These are phyloP conservation scores for Todus mexicanus DNA, from an alignment of 2,797 vertebrate genomes.

Conservation along the genomic window DNA sequence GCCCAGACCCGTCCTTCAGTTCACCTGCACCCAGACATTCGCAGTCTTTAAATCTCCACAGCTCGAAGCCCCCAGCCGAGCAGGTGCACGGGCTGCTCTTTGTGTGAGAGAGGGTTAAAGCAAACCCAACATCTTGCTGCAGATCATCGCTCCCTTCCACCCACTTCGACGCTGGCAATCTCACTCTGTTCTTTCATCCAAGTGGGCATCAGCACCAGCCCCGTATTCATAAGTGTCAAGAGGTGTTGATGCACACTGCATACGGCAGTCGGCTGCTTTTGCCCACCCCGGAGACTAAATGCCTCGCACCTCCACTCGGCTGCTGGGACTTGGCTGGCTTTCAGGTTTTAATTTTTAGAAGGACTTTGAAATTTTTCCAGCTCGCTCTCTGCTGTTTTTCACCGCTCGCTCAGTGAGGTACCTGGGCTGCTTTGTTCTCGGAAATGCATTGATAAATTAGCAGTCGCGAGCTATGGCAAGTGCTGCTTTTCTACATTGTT, in stretches of 20 bases:
- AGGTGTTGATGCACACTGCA: constrained; percentile 63
- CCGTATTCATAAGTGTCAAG: constrained; percentile 56
- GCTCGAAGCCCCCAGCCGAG: background rate
- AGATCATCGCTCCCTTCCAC: constrained; percentile 47
- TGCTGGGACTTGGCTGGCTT: constrained; percentile 60
- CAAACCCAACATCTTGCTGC: constrained; percentile 52
- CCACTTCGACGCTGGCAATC: constrained; percentile 8
- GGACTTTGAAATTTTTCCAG: constrained; percentile 65
- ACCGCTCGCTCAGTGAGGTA: background rate
- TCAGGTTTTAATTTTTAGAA: constrained; percentile 63
- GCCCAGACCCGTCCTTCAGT: background rate
- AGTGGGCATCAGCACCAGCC: constrained; percentile 68
- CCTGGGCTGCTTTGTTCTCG: constrained; percentile 56
- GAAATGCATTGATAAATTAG: background rate
- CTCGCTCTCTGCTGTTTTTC: constrained; percentile 17
- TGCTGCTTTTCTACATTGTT: fast-evolving
- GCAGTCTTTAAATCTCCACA: fast-evolving
- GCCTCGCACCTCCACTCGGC: constrained; percentile 62
- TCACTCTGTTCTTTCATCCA: constrained; percentile 56
- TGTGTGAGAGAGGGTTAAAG: constrained; percentile 40
- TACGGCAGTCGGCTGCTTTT: constrained; percentile 58
- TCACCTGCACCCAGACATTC: background rate
- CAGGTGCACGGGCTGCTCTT: background rate
- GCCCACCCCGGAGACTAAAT: constrained; percentile 63
- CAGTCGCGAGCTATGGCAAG: background rate